A percentile compares a stretch with the other conserved stretches of the same genome.
These are phyloP conservation scores for Paraplagusia blochii DNA, from an alignment of 2,113 vertebrate genomes.

Conservation along the genomic window DNA sequence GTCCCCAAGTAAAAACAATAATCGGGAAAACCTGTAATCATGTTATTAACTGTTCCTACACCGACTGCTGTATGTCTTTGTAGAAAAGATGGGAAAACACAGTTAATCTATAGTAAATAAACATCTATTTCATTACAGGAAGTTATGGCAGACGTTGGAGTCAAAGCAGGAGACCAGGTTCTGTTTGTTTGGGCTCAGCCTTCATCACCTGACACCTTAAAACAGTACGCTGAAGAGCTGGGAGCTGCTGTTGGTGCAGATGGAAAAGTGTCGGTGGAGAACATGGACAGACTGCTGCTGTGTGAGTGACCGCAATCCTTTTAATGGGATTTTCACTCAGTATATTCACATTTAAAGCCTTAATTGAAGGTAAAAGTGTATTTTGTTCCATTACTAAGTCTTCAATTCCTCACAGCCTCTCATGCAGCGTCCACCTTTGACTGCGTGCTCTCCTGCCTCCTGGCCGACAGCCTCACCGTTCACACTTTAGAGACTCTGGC, in stretches of 20 bases:
- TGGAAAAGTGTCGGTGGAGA: conserved; percentile 81
- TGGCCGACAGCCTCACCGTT: conserved; percentile 72
- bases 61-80: too few relatives aligned
- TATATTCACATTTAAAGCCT: too few relatives aligned
- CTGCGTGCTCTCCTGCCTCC: conserved; percentile 80
- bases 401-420: conserved; percentile 71
- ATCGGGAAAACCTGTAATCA: too few relatives aligned
- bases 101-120: too few relatives aligned
- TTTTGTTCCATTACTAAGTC: background rate
- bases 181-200: conserved; percentile 83
- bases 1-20: too few relatives aligned
- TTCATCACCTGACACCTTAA: conserved; percentile 63
- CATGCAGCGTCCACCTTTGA: conserved; percentile 84
- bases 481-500: conserved; percentile 82
- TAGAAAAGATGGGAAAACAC: too few relatives aligned
- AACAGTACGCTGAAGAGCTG: conserved; percentile 75
- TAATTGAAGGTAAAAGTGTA: background rate
- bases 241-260: conserved; percentile 69
- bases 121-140: conserved; percentile 13
- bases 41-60: too few relatives aligned
- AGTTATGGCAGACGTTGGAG: conserved; percentile 79
- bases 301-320: conserved; percentile 74
- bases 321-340: background rate
- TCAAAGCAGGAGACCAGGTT: conserved; percentile 79
- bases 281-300: conserved; percentile 77